Conservation (phyloP, 1,140 invertebrate species). For the Meteorus sp. region DNA sequence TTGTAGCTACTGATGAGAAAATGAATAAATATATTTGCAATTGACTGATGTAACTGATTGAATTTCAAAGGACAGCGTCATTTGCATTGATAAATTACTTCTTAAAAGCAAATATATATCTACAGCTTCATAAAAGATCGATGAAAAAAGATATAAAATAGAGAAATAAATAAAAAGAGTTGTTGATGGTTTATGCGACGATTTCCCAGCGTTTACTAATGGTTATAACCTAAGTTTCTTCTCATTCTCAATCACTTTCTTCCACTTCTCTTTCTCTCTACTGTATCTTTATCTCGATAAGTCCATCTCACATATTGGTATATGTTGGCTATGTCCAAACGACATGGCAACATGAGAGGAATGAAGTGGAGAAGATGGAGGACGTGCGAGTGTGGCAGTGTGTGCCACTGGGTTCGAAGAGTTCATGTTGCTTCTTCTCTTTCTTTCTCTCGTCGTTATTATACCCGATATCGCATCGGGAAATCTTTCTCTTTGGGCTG, state of each 20-base stretch:
- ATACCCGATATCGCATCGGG: neutral
- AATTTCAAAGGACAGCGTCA: neutral
- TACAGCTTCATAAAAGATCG: neutral
- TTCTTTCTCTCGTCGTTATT: neutral
- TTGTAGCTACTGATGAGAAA: conserved; percentile 7
- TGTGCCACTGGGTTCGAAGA: too few relatives aligned
- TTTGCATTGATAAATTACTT: conserved; percentile 8
- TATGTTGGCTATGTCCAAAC: neutral
- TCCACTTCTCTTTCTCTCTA: neutral
- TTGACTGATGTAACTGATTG: too few relatives aligned
- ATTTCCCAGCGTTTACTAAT: too few relatives aligned
- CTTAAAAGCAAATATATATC: neutral
- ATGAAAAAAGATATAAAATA: neutral
- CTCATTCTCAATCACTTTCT: too few relatives aligned
- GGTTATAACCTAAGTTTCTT: too few relatives aligned
- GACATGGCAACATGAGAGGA: neutral
- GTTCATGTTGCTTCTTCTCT: neutral
- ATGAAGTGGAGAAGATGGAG: neutral
- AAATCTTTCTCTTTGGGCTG: neutral
- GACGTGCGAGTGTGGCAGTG: neutral
- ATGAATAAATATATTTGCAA: neutral
- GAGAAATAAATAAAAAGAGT: neutral
- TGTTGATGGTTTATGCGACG: neutral
- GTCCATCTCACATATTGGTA: conserved; percentile 8
- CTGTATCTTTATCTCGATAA: neutral